phyloP scores from a whole-genome alignment of 2,888 invertebrate species.

The Mechanitis messenoides region DNA sequence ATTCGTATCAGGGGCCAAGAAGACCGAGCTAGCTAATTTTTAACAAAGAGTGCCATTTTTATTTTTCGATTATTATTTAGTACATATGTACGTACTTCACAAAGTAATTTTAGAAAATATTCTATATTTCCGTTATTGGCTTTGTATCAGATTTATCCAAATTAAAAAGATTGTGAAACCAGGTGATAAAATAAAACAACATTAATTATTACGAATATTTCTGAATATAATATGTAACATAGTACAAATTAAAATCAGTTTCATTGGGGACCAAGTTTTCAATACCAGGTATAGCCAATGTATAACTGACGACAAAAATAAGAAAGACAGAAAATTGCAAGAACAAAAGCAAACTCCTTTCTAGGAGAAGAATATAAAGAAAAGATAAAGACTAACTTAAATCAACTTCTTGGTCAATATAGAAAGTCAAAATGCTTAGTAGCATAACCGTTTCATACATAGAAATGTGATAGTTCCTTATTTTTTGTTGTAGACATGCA shows the following conservation, averaged over 20 bases:
- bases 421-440: slow-evolving; percentile 63
- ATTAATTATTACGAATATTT: slow-evolving; percentile 56
- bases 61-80: no score
- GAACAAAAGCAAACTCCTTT: slow-evolving; percentile 70
- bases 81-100: no score
- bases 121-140: no score
- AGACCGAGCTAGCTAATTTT: no score
- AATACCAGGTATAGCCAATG: slow-evolving; percentile 64
- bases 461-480: slow-evolving; percentile 72
- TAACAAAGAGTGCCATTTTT: no score
- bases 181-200: slow-evolving; percentile 46
- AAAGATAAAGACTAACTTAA: slow-evolving; percentile 59
- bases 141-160: no score
- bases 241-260: slow-evolving; percentile 62
- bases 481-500: slow-evolving; percentile 71
- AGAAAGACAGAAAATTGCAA: slow-evolving; percentile 58
- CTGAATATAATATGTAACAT: slow-evolving; percentile 69
- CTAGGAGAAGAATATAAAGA: slow-evolving; percentile 50
- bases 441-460: slow-evolving; percentile 55
- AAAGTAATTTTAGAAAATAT: no score
- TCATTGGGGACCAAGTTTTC: slow-evolving; percentile 68
- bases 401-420: slow-evolving; percentile 67
- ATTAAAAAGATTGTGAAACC: background rate
- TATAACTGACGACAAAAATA: slow-evolving; percentile 44
- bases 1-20: no score